These are phyloP conservation scores for Mythimna lalbum DNA, from an alignment of 2,888 invertebrate species.

Conservation along the genomic window DNA sequence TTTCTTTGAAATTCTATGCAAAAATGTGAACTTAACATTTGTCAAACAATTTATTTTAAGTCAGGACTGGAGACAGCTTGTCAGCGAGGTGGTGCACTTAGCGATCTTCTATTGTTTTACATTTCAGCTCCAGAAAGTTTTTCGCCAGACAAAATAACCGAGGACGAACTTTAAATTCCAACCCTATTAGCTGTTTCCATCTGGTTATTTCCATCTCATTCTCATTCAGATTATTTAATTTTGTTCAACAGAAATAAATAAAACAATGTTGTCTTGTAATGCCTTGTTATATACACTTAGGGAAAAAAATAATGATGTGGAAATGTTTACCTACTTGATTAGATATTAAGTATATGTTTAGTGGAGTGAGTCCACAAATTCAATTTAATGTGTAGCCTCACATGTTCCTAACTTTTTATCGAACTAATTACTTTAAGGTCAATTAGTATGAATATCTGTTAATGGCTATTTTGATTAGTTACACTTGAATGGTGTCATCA, in stretches of 20 bases:
- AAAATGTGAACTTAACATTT: background rate
- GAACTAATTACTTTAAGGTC: too few relatives aligned
- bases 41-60: slow-evolving; percentile 8
- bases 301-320: too few relatives aligned
- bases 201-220: slow-evolving; percentile 26
- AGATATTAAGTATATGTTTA: too few relatives aligned
- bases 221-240: too few relatives aligned
- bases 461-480: too few relatives aligned
- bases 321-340: too few relatives aligned
- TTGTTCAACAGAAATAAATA: background rate
- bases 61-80: slow-evolving; percentile 27
- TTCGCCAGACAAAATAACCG: slow-evolving; percentile 8
- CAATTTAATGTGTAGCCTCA: too few relatives aligned
- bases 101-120: slow-evolving; percentile 36
- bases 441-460: too few relatives aligned
- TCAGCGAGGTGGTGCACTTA: slow-evolving; percentile 40
- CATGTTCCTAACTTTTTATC: too few relatives aligned
- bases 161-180: background rate
- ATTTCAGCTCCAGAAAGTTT: slow-evolving; percentile 32
- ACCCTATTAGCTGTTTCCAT: slow-evolving; percentile 23
- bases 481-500: too few relatives aligned
- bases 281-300: too few relatives aligned
- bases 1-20: background rate
- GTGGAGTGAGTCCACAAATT: too few relatives aligned
- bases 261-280: background rate